Base-by-base conservation (phyloP, 53 echinoderm and acorn worm genomes). In the Holothuria scabra region DNA sequence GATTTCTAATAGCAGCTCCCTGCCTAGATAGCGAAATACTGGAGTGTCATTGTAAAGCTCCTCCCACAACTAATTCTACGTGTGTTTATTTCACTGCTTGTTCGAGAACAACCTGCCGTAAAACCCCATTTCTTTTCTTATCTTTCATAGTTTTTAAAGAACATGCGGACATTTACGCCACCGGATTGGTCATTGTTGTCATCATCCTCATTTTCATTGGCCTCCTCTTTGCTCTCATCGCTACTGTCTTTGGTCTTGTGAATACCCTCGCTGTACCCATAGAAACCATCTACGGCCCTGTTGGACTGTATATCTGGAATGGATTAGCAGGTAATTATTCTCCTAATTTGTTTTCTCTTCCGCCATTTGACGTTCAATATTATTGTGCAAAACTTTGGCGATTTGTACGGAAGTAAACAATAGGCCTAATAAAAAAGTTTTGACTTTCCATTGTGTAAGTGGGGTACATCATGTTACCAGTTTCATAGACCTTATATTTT, bases 211-310 rank as follows among this genome's bases (percentile, higher is more conserved):
- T 94, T 56, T 56, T 91, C 30, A 49, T 93, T 63, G 91, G 91
- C 5, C 86, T 84, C 25, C 49, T 93, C 65, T 92, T 99, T 66
- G 91, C 88, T 5, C 85, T 94, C 55, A 81, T 94, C n/a, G 89
- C 99, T 4, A 90, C 94, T 21, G 81, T 94, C 33, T 94, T 94
- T 74, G 99, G 94, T 23, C 86, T 94, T 24, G 92, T 94, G 86
- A 99, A 99, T 71, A 89, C 93, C 21, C 85, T 94, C n/a, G 92
- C 92, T 11, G 87, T 90, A 64, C 99, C 99, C 28, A 90, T 94
- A 76, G 91, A 97, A 86, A 88, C 90, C 11, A 86, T 97, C 18
- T 78, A 93, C 52, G 97, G 97, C 37, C 85, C 90, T 25, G 34
- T 81, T 28, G 97, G 97, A 61, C 89, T 97, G 26, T 97, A 88